A percentile compares a stretch with the other conserved stretches of the same genome.
Evolutionary conservation across 53 echinoderm and acorn worm genomes (phyloP).

Genomic region (Patiria pectinifera): DNA sequence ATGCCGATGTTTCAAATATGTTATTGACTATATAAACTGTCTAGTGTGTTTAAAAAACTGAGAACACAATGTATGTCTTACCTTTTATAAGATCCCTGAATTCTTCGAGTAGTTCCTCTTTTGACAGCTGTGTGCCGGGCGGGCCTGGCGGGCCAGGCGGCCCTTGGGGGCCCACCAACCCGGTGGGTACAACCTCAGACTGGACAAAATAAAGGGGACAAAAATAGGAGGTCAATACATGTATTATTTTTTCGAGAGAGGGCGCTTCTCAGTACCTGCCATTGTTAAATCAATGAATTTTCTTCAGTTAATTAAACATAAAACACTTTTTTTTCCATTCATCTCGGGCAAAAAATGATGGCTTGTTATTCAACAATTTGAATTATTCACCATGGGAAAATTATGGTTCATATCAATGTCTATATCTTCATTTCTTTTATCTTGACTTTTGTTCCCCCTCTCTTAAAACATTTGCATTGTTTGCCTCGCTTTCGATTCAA

Average conservation of each 20-base stretch:
- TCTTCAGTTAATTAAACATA: too few species aligned
- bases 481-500: neutral
- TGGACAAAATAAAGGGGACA: neutral
- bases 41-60: neutral
- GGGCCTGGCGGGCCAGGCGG: constrained; percentile 89
- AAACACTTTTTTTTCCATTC: neutral
- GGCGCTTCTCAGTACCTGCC: too few species aligned
- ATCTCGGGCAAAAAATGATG: neutral
- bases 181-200: constrained; percentile 76
- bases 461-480: neutral
- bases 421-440: too few species aligned
- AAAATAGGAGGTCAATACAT: neutral
- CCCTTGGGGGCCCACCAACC: constrained; percentile 82
- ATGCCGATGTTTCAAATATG: too few species aligned
- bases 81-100: constrained; percentile 92
- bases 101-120: constrained; percentile 88
- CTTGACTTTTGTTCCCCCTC: too few species aligned
- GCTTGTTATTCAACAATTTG: neutral
- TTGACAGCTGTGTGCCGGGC: constrained; percentile 85
- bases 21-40: too few species aligned
- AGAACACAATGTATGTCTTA: constrained; percentile 1
- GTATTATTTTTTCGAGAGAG: neutral
- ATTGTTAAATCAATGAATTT: too few species aligned
- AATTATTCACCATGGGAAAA: too few species aligned
- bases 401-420: too few species aligned